A percentile compares a stretch with the other conserved stretches of the same genome.
Conservation (phyloP, 2,888 invertebrate genomes). For the Melinopterus prodromus region DNA sequence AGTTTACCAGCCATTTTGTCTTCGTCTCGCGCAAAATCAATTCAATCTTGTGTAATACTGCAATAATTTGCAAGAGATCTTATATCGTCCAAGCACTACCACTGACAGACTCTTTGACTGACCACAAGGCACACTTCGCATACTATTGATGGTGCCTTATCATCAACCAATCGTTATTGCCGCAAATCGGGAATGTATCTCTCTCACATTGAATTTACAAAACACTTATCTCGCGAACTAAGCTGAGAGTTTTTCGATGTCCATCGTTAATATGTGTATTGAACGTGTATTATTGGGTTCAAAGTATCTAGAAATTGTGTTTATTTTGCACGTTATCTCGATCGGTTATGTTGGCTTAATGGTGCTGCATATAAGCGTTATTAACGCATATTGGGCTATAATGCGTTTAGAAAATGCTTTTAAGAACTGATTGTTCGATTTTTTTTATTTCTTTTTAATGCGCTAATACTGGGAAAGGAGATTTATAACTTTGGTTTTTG, state of each 20-base stretch:
- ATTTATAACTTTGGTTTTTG: background rate
- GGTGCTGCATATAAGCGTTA: background rate
- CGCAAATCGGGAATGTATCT: background rate
- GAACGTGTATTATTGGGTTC: conserved; percentile 12
- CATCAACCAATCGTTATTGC: background rate
- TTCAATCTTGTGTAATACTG: background rate
- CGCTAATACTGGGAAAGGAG: background rate
- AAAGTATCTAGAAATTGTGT: conserved; percentile 18
- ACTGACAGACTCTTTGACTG: background rate
- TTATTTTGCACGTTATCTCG: conserved; percentile 24
- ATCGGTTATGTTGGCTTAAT: background rate
- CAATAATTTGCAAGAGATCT: background rate
- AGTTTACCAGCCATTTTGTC: conserved; percentile 57
- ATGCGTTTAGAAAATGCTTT: background rate
- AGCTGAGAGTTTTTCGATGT: background rate
- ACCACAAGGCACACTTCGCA: conserved; percentile 8
- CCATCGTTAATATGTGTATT: background rate
- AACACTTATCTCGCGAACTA: background rate
- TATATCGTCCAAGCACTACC: background rate
- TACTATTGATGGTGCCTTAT: background rate
- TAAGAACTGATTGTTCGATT: background rate
- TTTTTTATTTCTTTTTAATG: background rate
- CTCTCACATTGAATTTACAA: background rate
- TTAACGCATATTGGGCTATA: background rate
- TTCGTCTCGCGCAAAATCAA: background rate